phyloP scores from a whole-genome alignment of 2,113 vertebrate species.

The Neopipo cinnamomea region DNA sequence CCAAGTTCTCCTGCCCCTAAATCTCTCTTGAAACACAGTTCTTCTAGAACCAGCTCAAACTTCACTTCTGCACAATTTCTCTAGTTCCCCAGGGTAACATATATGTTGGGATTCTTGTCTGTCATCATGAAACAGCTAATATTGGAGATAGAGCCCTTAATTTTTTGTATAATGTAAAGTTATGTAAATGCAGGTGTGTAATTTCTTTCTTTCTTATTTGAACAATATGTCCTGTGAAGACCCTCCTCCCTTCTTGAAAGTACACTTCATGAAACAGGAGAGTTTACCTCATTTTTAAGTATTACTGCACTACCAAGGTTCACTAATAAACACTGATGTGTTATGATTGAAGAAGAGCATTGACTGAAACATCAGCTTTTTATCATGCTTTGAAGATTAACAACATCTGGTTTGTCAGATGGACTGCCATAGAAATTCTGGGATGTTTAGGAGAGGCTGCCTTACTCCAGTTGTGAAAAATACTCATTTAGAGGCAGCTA shows the following conservation, averaged over 20 bases:
- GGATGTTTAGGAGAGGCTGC: neutral
- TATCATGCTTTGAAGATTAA: neutral
- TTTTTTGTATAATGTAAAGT: neutral
- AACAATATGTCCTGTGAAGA: neutral
- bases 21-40: neutral
- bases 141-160: neutral
- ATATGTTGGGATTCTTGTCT: neutral
- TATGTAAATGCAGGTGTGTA: neutral
- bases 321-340: neutral
- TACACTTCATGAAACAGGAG: neutral
- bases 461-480: neutral
- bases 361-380: neutral
- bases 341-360: constrained; percentile 2
- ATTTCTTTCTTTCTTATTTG: neutral
- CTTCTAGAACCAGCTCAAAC: neutral
- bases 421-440: neutral
- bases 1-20: neutral
- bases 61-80: neutral
- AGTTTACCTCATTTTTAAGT: neutral
- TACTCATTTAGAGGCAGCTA: neutral
- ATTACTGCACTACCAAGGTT: neutral
- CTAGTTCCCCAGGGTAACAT: neutral
- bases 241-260: neutral
- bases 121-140: neutral
- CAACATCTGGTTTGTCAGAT: neutral